These are phyloP conservation scores for Phaedon cochleariae DNA, from an alignment of 2,888 invertebrate genomes.

Conservation along the genomic window DNA sequence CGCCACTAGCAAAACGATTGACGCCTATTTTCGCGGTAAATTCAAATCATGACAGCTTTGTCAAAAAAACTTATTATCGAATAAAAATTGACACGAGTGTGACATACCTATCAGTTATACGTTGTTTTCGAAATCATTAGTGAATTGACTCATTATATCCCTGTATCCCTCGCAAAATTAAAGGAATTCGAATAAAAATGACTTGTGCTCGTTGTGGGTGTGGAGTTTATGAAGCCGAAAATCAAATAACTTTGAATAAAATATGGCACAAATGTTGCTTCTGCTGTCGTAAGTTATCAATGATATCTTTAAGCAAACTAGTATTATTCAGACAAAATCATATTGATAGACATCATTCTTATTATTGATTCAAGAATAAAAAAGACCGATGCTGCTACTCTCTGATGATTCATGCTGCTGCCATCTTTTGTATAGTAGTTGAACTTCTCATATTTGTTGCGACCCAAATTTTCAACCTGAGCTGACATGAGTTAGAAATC, in stretches of 20 bases:
- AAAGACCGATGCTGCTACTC: too few relatives aligned
- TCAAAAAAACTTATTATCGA: not conserved
- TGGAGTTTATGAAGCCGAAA: slow-evolving; percentile 46
- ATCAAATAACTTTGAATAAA: slow-evolving; percentile 50
- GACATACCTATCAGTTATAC: too few relatives aligned
- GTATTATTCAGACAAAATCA: not conserved
- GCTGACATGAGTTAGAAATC: too few relatives aligned
- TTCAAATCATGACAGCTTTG: slow-evolving; percentile 25
- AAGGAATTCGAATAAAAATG: slow-evolving; percentile 30
- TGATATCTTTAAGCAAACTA: not conserved
- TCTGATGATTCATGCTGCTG: not conserved
- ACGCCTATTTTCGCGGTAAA: slow-evolving; percentile 29
- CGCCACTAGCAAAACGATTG: slow-evolving; percentile 25
- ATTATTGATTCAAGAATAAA: too few relatives aligned
- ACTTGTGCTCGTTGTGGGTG: slow-evolving; percentile 50
- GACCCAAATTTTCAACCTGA: too few relatives aligned
- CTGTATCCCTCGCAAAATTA: not conserved
- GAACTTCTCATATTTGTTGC: too few relatives aligned
- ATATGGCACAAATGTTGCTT: slow-evolving; percentile 53
- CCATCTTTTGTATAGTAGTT: not conserved
- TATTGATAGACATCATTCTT: too few relatives aligned
- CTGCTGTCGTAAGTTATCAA: slow-evolving; percentile 48
- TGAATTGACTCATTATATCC: not conserved
- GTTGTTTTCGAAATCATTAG: not conserved
- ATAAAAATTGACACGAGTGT: not conserved